Conservation (phyloP, 1,140 invertebrate genomes). For the Thrips palmi region DNA sequence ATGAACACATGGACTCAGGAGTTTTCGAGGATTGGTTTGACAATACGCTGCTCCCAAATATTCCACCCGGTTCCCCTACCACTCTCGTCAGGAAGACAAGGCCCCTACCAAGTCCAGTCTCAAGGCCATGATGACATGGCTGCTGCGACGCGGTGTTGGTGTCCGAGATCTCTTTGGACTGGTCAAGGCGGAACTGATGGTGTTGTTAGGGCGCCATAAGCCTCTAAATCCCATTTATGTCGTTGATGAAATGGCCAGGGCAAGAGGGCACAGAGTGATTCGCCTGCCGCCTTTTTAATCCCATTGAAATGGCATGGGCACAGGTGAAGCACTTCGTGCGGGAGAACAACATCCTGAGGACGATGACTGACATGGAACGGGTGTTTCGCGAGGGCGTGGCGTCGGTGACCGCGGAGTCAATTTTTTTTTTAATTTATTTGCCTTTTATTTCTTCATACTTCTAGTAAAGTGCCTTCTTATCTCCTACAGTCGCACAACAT, state of each 20-base stretch:
- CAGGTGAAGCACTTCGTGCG: slow-evolving; percentile 15
- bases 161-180: too few relatives aligned
- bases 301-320: slow-evolving; percentile 17
- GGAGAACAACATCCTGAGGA: background rate
- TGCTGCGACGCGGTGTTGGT: slow-evolving; percentile 7
- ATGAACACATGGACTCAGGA: slow-evolving; percentile 13
- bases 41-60: slow-evolving; percentile 9
- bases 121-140: slow-evolving; percentile 12
- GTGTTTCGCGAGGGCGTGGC: too few relatives aligned
- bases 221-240: slow-evolving; percentile 11
- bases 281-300: slow-evolving; percentile 17
- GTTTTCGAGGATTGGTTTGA: slow-evolving; percentile 14
- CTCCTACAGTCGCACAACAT: too few relatives aligned
- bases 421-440: too few relatives aligned
- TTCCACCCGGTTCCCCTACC: slow-evolving; percentile 12
- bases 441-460: too few relatives aligned
- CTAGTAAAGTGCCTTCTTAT: too few relatives aligned
- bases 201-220: background rate
- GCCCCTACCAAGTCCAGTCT: slow-evolving; percentile 5
- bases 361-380: too few relatives aligned
- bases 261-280: slow-evolving; percentile 14
- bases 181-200: background rate
- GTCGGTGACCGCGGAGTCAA: too few relatives aligned
- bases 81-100: slow-evolving; percentile 10
- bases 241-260: slow-evolving; percentile 14